Evolutionary conservation across 2,888 invertebrate genomes (phyloP).

Genomic region (Dolomedes plantarius): DNA sequence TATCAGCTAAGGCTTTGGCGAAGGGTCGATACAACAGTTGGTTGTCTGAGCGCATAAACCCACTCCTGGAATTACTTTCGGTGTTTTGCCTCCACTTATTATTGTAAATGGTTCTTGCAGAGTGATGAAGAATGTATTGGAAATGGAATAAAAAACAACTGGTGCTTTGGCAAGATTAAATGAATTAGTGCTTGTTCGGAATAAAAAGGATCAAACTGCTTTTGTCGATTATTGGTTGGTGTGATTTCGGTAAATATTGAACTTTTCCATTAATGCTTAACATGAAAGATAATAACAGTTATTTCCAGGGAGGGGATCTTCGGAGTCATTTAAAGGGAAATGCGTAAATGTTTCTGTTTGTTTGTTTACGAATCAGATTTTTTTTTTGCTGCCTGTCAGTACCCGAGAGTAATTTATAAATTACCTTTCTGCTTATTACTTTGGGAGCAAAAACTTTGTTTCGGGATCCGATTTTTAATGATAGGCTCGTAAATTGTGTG

Average conservation of each 20-base stretch:
- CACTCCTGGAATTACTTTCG: constrained; percentile 11
- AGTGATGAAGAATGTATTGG: constrained; percentile 5
- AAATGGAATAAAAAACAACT: not conserved
- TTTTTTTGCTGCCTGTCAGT: not conserved
- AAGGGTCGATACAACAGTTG: constrained; percentile 66
- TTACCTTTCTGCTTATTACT: not conserved
- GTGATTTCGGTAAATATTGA: constrained; percentile 16
- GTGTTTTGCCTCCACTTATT: constrained; percentile 18
- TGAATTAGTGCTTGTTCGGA: constrained; percentile 12
- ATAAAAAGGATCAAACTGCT: constrained; percentile 14
- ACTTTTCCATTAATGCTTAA: constrained; percentile 14
- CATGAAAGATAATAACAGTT: constrained; percentile 4
- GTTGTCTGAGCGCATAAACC: constrained; percentile 15
- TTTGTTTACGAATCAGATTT: not conserved
- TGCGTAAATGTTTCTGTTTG: not conserved
- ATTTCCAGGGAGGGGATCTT: constrained; percentile 7
- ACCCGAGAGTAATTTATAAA: not conserved
- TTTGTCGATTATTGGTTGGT: constrained; percentile 9
- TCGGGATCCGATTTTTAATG: not conserved
- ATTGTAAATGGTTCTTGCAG: constrained; percentile 9
- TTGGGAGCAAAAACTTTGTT: not conserved
- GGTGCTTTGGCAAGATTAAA: constrained; percentile 1
- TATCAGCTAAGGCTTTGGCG: constrained; percentile 34
- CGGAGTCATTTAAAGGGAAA: constrained; percentile 3
- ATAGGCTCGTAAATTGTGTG: not conserved